Base-by-base conservation (phyloP, 1,140 invertebrate species). In the Phthorimaea operculella region DNA sequence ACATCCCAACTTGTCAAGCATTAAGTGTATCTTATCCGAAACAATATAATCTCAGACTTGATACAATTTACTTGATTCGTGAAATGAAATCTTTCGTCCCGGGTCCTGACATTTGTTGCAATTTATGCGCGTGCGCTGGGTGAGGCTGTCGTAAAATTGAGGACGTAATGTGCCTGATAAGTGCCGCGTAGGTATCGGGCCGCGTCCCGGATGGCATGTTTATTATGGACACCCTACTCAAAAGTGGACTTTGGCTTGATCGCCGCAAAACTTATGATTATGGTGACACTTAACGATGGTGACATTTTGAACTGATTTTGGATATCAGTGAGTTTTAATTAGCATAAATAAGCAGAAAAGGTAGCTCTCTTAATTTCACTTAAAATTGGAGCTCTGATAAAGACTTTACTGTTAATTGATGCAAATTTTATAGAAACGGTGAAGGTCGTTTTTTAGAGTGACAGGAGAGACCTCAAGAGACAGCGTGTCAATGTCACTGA, bases 61-160 rank as follows among this genome's bases (percentile, higher is more conserved):
- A 76, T 76, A 76, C 76, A 76, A 77, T 83, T 81, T 78, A 71
- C 77, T 75, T 83, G 80, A 83, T 83, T 74, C 68, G 78, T 72
- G 75, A 75, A 79, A 81, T 80, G 77, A 81, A 83, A 78, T 79
- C 66, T 74, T 47, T 50, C 21, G 17, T 12, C 9, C 45, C 59
- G 70, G 55, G 53, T 65, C 65, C 72, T 77, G 78, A 79, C 76
- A 74, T 79, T 78, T 74, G 68, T 69, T 69, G 62, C 66, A 83
- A 83, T 81, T 81, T 83, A 83, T 76, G 69, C 70, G 65, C 69
- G 69, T 70, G 67, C 60, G 64, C 68, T 65, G 70, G 67, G 68
- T 71, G 60, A 72, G 65, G 68, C 62, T 76, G 78, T 83, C 78
- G 80, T 83, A 83, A 83, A 79, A 63, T 80, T 77, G 80, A 80